Conservation (phyloP, 2,113 vertebrate species). For the Thamnaconus septentrionalis region DNA sequence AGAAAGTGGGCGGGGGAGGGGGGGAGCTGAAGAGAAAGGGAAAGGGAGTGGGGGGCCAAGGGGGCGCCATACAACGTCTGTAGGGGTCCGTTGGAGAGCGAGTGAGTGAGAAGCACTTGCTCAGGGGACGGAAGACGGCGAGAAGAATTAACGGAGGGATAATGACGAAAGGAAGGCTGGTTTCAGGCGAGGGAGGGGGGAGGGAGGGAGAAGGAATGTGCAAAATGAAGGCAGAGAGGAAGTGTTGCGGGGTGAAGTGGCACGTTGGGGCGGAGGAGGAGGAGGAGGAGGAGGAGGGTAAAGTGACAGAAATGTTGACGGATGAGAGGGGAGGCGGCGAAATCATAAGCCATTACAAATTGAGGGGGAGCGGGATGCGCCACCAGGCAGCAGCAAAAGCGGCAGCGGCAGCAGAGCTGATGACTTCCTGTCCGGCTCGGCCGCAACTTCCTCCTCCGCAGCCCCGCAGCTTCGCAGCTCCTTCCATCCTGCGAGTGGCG, state of each 20-base stretch:
- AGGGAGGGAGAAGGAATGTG: constrained; percentile 45
- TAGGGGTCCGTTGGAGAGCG: constrained; percentile 60
- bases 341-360: constrained; percentile 59
- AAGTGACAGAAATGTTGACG: constrained; percentile 63
- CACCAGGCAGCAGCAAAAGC: constrained; percentile 3
- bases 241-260: constrained; percentile 24
- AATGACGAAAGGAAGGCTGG: constrained; percentile 69
- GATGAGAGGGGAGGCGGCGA: constrained; percentile 46
- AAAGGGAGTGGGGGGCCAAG: constrained; percentile 1
- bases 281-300: constrained; percentile 4
- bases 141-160: constrained; percentile 70
- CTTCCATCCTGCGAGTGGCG: no score
- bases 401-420: not conserved
- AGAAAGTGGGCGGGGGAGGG: constrained; percentile 42
- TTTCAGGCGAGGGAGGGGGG: constrained; percentile 33
- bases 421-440: constrained; percentile 24
- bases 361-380: constrained; percentile 40
- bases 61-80: constrained; percentile 48
- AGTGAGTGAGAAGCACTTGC: constrained; percentile 60
- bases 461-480: not conserved
- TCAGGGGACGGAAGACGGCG: constrained; percentile 54
- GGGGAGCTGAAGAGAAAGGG: constrained; percentile 4
- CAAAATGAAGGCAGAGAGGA: constrained; percentile 54
- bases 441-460: constrained; percentile 33
- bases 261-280: not conserved